A percentile compares a stretch with the other conserved stretches of the same genome.
Conservation (phyloP, 1,140 invertebrate species). For the Ladona fulva region DNA sequence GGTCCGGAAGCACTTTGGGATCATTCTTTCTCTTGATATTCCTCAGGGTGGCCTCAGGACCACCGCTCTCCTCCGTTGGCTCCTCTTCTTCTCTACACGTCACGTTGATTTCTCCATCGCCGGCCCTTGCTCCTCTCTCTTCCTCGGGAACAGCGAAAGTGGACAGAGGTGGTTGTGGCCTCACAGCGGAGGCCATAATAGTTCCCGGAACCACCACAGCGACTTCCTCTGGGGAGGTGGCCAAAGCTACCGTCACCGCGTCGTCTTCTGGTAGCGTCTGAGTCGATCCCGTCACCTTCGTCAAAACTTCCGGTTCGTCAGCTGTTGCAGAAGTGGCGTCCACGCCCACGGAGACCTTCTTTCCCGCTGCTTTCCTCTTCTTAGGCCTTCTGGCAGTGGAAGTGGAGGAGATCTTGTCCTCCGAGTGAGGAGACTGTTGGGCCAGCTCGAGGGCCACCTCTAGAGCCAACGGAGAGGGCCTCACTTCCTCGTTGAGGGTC, state of each 20-base stretch:
- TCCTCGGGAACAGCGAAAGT: not conserved
- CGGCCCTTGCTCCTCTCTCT: not conserved
- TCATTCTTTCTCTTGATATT: constrained; percentile 66
- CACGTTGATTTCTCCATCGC: constrained; percentile 55
- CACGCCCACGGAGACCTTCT: constrained; percentile 61
- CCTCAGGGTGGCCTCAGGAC: constrained; percentile 57
- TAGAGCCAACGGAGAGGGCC: not conserved
- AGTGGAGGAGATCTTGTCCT: constrained; percentile 36
- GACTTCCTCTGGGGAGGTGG: not conserved
- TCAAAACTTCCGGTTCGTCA: not conserved
- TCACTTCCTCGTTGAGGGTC: not conserved
- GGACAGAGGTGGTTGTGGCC: not conserved
- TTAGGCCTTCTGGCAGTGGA: constrained; percentile 22
- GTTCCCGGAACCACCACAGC: not conserved
- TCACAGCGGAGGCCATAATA: not conserved
- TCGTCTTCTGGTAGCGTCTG: not conserved
- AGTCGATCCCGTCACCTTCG: not conserved
- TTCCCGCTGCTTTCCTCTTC: constrained; percentile 36
- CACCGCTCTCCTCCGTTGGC: constrained; percentile 35
- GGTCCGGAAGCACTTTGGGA: constrained; percentile 70
- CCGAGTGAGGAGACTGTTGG: constrained; percentile 32
- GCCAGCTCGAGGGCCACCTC: not conserved
- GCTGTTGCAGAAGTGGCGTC: constrained; percentile 59
- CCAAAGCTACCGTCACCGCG: not conserved
- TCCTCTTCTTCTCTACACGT: constrained; percentile 44